phyloP scores from a whole-genome alignment of 1,140 invertebrate species.

The Drosophila nasuta region DNA sequence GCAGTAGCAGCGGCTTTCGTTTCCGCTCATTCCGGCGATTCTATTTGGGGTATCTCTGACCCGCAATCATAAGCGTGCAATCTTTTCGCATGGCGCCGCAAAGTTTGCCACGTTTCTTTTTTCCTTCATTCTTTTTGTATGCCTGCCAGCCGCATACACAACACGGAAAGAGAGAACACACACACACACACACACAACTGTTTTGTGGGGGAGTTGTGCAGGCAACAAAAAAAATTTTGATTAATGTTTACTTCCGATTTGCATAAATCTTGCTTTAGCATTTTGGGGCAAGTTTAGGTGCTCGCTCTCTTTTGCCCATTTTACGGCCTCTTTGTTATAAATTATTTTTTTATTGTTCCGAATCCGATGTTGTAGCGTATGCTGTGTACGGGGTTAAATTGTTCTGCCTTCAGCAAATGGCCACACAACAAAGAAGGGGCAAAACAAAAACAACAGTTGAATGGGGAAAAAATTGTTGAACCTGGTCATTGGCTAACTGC shows the following conservation, averaged over 20 bases:
- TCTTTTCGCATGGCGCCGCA: conserved; percentile 59
- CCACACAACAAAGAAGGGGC: not conserved
- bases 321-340: conserved; percentile 64
- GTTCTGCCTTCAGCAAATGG: conserved; percentile 41
- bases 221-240: conserved; percentile 68
- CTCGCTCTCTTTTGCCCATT: conserved; percentile 26
- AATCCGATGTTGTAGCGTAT: conserved; percentile 37
- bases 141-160: conserved; percentile 41
- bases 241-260: conserved; percentile 85
- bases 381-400: conserved; percentile 55
- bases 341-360: conserved; percentile 78
- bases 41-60: conserved; percentile 53
- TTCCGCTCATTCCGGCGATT: conserved; percentile 17
- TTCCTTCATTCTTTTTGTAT: not conserved
- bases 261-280: conserved; percentile 84
- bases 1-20: not conserved
- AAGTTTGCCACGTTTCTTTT: conserved; percentile 57
- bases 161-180: conserved; percentile 4
- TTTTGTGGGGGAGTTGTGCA: conserved; percentile 32
- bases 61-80: conserved; percentile 60
- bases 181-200: conserved; percentile 15
- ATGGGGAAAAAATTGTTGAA: too few relatives aligned
- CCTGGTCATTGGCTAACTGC: conserved; percentile 5
- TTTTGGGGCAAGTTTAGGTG: conserved; percentile 59
- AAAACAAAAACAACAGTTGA: not conserved